phyloP scores from a whole-genome alignment of 2,888 invertebrate genomes.

The Coenonympha glycerion region DNA sequence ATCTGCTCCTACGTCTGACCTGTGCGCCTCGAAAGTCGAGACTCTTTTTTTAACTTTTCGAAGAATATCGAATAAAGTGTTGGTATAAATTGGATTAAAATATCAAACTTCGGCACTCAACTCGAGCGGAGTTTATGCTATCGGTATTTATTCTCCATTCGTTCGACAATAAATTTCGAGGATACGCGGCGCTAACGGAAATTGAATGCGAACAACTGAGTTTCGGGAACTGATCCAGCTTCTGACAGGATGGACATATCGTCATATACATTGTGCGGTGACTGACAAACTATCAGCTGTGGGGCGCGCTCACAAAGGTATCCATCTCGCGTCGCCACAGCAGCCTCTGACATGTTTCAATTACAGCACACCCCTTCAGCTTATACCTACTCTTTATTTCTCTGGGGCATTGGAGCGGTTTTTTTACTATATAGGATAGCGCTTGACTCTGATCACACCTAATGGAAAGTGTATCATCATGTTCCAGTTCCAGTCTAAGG shows the following conservation, averaged over 20 bases:
- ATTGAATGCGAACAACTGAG: conserved; percentile 57
- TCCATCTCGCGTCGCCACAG: conserved; percentile 38
- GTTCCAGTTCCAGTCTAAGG: too few species aligned
- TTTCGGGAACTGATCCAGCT: conserved; percentile 41
- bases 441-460: background rate
- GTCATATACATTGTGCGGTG: conserved; percentile 26
- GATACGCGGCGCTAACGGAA: conserved; percentile 47
- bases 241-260: conserved; percentile 31
- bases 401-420: background rate
- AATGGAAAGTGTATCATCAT: too few species aligned
- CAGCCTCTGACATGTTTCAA: conserved; percentile 36
- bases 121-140: conserved; percentile 1
- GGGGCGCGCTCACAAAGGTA: conserved; percentile 47
- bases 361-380: conserved; percentile 22
- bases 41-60: too few species aligned
- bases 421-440: background rate
- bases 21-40: too few species aligned
- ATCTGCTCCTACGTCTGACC: too few species aligned
- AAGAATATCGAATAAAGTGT: too few species aligned
- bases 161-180: conserved; percentile 42
- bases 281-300: conserved; percentile 36
- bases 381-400: background rate
- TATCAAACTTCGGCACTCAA: background rate
- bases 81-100: background rate
- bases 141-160: conserved; percentile 33